These are phyloP conservation scores for Megalopta genalis DNA, from an alignment of 1,140 invertebrate genomes.

Conservation along the genomic window DNA sequence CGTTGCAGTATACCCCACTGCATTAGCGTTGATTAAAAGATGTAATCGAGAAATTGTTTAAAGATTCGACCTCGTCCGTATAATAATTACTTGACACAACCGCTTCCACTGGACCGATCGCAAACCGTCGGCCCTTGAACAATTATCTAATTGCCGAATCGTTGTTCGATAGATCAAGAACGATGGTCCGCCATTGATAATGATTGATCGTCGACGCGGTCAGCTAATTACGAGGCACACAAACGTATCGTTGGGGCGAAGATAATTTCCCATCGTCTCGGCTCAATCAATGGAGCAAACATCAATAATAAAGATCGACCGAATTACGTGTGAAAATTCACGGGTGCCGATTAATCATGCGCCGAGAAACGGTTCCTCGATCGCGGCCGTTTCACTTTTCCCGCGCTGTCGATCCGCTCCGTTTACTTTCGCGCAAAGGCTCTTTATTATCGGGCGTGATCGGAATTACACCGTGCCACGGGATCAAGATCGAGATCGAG, in stretches of 20 bases:
- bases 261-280: background rate
- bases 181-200: background rate
- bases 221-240: background rate
- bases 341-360: background rate
- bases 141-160: background rate
- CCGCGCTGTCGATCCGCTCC: background rate
- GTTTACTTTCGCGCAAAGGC: conserved; percentile 6
- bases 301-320: conserved; percentile 27
- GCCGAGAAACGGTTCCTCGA: background rate
- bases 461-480: background rate
- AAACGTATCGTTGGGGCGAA: background rate
- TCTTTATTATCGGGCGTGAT: conserved; percentile 13
- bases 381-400: background rate
- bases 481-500: background rate
- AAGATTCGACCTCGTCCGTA: too few relatives aligned
- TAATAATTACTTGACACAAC: too few relatives aligned
- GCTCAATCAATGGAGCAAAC: background rate
- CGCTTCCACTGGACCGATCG: too few relatives aligned
- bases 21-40: too few relatives aligned
- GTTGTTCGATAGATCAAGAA: background rate
- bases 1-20: too few relatives aligned
- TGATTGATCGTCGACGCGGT: conserved; percentile 5
- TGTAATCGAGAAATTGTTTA: too few relatives aligned
- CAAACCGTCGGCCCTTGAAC: too few relatives aligned
- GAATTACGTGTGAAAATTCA: background rate